Conservation (phyloP, 2,888 invertebrate genomes). For the Scaptomyza caliginosa region DNA sequence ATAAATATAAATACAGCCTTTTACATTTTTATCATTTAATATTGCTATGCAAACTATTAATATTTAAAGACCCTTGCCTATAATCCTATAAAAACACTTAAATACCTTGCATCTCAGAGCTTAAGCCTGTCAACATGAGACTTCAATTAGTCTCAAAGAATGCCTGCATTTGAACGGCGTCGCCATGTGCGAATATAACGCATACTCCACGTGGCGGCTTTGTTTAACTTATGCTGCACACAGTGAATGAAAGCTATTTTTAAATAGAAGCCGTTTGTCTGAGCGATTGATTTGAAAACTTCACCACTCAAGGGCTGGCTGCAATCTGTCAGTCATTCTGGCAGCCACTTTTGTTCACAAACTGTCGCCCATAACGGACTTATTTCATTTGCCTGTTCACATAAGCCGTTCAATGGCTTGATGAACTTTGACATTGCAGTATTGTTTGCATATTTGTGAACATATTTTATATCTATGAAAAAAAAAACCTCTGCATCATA, state of each 20-base stretch:
- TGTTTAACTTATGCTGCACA: not conserved
- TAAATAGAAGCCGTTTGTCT: slow-evolving; percentile 24
- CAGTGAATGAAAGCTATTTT: slow-evolving; percentile 14
- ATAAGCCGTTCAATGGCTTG: not conserved
- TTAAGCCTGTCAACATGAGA: not conserved
- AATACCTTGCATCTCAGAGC: not conserved
- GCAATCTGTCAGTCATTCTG: slow-evolving; percentile 37
- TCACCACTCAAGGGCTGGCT: slow-evolving; percentile 11
- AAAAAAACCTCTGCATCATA: not conserved
- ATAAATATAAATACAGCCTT: not conserved
- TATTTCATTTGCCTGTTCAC: slow-evolving; percentile 31
- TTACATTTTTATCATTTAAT: too few relatives aligned
- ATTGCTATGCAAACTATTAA: too few relatives aligned
- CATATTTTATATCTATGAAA: not conserved
- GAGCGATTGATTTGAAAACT: slow-evolving; percentile 25
- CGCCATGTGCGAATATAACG: slow-evolving; percentile 39
- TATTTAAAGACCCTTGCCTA: too few relatives aligned
- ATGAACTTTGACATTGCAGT: not conserved
- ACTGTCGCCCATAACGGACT: slow-evolving; percentile 16
- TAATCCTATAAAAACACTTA: too few relatives aligned
- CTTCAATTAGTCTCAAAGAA: slow-evolving; percentile 36
- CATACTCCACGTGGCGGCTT: slow-evolving; percentile 26
- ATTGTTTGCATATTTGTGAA: not conserved
- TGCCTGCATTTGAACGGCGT: slow-evolving; percentile 17
- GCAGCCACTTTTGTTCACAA: slow-evolving; percentile 29